phyloP scores from a whole-genome alignment of 2,797 vertebrate genomes.

The Paratrypauchen microcephalus region DNA sequence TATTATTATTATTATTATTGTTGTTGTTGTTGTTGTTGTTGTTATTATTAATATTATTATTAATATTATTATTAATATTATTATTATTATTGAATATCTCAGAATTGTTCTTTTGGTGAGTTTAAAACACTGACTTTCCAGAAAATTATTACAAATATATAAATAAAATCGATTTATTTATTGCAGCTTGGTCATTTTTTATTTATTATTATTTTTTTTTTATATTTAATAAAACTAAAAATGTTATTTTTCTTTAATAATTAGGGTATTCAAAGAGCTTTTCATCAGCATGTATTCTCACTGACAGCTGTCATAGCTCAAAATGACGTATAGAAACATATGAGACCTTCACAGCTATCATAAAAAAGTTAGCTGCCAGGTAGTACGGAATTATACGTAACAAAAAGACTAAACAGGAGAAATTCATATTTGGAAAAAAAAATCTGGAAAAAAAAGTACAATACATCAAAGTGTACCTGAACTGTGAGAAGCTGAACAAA shows the following conservation, averaged over 20 bases:
- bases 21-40: too few species aligned
- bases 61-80: too few species aligned
- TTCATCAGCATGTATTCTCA: neutral
- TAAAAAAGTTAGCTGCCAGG: neutral
- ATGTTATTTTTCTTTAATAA: neutral
- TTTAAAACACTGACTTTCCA: neutral
- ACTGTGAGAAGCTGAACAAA: slow-evolving; percentile 4
- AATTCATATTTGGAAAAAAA: neutral
- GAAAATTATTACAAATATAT: neutral
- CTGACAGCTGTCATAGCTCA: neutral
- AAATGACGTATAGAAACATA: neutral
- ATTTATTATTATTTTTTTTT: too few species aligned
- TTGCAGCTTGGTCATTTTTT: neutral
- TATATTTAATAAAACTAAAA: too few species aligned
- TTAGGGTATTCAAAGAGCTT: neutral
- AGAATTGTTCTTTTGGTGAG: neutral
- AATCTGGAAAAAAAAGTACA: neutral
- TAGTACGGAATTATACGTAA: neutral
- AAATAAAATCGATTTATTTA: neutral
- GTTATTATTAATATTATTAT: too few species aligned
- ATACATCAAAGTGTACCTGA: slow-evolving; percentile 43
- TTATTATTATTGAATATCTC: too few species aligned
- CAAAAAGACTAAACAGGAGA: slow-evolving; percentile 14
- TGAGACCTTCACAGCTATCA: too few species aligned
- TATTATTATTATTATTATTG: too few species aligned